These are phyloP conservation scores for Ammodytes dubius DNA, from an alignment of 2,113 vertebrate genomes.

Conservation along the genomic window DNA sequence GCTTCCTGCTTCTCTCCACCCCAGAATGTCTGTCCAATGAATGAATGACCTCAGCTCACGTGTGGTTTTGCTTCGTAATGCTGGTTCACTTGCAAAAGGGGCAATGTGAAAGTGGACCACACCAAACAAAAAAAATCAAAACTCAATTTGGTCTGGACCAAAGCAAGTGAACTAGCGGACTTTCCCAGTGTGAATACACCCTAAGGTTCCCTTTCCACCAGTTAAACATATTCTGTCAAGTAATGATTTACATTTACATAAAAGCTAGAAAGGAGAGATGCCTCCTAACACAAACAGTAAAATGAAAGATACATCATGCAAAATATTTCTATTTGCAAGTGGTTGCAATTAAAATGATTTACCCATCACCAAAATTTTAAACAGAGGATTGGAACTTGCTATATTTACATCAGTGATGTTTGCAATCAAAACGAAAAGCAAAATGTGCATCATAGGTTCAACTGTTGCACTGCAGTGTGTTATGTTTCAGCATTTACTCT, in stretches of 20 bases:
- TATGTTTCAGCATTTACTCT: background rate
- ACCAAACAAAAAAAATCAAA: too few species aligned
- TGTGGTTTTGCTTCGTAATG: too few species aligned
- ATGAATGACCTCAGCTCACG: too few species aligned
- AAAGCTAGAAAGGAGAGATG: background rate
- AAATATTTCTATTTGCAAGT: background rate
- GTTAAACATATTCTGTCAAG: constrained; percentile 2
- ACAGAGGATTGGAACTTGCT: background rate
- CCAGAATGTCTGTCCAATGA: too few species aligned
- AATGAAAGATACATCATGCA: background rate
- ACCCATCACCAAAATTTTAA: constrained; percentile 6
- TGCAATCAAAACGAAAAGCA: background rate
- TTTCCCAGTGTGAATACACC: too few species aligned
- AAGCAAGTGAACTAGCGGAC: too few species aligned
- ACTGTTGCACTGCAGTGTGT: background rate
- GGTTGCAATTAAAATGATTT: background rate
- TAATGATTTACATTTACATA: background rate
- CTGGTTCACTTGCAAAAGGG: too few species aligned
- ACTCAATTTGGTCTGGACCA: too few species aligned
- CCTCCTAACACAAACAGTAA: background rate
- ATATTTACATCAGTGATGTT: background rate
- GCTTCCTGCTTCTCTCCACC: too few species aligned
- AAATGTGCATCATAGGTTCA: background rate
- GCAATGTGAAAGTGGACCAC: too few species aligned
- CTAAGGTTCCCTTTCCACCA: background rate